Percentiles rank a stretch among this genome's conserved stretches.
Evolutionary conservation across 2,888 invertebrate genomes (phyloP).

Genomic region (Drosophila koepferae): DNA sequence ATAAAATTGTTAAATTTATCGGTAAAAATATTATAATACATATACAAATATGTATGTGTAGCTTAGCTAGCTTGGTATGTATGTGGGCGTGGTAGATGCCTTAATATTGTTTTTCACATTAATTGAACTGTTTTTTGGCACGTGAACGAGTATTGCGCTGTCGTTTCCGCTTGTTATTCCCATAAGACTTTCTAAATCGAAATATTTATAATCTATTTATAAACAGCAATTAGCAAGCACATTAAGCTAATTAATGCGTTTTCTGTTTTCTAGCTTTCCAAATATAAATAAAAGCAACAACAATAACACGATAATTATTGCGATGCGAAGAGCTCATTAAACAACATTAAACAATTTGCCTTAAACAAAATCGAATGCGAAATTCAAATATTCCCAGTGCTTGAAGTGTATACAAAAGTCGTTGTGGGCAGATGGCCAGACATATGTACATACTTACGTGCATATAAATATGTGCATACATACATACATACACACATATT

Average conservation of each 20-base stretch:
- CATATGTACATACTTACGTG: neutral
- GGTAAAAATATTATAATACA: no score
- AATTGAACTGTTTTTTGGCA: no score
- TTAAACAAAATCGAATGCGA: neutral
- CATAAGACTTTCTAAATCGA: neutral
- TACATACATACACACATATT: neutral
- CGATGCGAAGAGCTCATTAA: neutral
- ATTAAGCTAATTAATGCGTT: constrained; percentile 4
- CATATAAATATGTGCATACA: neutral
- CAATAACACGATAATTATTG: neutral
- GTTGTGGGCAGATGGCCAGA: neutral
- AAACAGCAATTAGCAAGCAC: neutral
- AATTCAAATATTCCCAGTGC: neutral
- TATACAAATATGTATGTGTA: no score
- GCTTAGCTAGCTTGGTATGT: no score
- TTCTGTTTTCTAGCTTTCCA: neutral
- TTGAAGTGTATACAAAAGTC: neutral
- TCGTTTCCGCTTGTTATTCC: neutral
- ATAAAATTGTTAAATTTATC: no score
- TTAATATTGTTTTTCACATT: no score
- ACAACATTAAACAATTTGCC: neutral
- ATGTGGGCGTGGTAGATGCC: no score
- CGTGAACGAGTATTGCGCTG: neutral
- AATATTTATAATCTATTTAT: neutral
- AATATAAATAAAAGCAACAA: neutral